Conservation (phyloP, 1,140 invertebrate species). For the Melanaphis sacchari region DNA sequence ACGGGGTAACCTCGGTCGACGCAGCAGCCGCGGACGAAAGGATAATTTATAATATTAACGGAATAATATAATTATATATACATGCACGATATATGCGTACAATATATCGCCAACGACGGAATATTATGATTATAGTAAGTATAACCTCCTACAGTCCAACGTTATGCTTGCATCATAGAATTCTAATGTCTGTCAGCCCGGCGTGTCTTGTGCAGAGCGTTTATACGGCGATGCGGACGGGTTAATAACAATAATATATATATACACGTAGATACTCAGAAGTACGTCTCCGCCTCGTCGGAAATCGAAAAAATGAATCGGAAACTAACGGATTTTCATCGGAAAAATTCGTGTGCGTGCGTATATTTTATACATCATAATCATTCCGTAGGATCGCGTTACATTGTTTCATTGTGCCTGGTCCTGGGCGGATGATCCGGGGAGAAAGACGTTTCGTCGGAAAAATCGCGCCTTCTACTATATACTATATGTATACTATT, state of each 20-base stretch:
- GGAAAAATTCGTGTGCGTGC: neutral
- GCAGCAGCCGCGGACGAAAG: neutral
- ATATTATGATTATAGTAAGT: neutral
- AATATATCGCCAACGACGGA: neutral
- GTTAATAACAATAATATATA: neutral
- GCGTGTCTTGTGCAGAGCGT: too few species aligned
- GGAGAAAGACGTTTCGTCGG: neutral
- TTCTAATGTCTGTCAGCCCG: neutral
- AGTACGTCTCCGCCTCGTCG: neutral
- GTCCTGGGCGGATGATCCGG: neutral
- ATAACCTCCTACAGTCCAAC: neutral
- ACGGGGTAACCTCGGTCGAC: neutral
- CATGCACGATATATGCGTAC: neutral
- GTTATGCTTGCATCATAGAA: neutral
- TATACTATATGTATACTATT: neutral
- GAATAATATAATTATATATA: neutral
- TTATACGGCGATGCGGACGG: neutral
- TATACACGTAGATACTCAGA: too few species aligned
- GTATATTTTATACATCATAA: neutral
- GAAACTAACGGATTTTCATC: neutral
- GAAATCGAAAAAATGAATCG: neutral
- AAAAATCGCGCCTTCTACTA: neutral
- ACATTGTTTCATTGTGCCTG: neutral
- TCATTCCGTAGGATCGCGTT: neutral
- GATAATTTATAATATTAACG: neutral